phyloP scores from a whole-genome alignment of 1,140 invertebrate species.

The Zelostemma sp. region DNA sequence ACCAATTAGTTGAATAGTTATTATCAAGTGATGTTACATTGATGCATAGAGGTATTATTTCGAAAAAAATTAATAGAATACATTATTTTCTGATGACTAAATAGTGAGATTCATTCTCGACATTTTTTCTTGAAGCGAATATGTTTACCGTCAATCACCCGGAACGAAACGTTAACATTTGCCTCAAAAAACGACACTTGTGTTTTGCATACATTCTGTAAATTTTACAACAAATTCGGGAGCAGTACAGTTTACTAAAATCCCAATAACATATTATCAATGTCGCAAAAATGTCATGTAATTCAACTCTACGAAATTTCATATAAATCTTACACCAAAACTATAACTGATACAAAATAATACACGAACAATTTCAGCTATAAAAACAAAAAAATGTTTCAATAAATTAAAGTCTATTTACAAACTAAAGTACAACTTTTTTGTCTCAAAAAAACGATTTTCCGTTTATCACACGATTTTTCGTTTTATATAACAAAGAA shows the following conservation, averaged over 20 bases:
- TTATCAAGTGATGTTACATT: background rate
- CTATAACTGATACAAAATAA: slow-evolving; percentile 5
- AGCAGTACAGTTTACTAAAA: background rate
- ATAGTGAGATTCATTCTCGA: background rate
- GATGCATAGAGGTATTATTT: background rate
- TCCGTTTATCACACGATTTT: slow-evolving; percentile 6
- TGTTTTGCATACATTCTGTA: too few relatives aligned
- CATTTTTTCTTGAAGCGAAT: slow-evolving; percentile 16
- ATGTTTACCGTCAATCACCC: too few relatives aligned
- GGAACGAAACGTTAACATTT: slow-evolving; percentile 16
- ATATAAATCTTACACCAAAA: slow-evolving; percentile 1
- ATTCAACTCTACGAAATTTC: background rate
- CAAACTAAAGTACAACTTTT: slow-evolving; percentile 51
- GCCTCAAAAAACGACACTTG: slow-evolving; percentile 10
- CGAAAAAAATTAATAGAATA: background rate
- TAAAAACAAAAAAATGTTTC: slow-evolving; percentile 36
- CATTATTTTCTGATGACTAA: background rate
- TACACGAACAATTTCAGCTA: slow-evolving; percentile 4
- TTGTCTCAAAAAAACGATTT: slow-evolving; percentile 26
- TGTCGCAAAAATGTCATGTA: background rate
- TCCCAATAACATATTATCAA: background rate
- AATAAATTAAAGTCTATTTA: slow-evolving; percentile 57
- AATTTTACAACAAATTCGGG: background rate
- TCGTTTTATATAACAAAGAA: slow-evolving; percentile 15
- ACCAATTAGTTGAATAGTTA: too few relatives aligned